Evolutionary conservation across 2,888 invertebrate genomes (phyloP), one percentile per base, ranked within the genome.

Genomic region (Ditula angustiorana): DNA sequence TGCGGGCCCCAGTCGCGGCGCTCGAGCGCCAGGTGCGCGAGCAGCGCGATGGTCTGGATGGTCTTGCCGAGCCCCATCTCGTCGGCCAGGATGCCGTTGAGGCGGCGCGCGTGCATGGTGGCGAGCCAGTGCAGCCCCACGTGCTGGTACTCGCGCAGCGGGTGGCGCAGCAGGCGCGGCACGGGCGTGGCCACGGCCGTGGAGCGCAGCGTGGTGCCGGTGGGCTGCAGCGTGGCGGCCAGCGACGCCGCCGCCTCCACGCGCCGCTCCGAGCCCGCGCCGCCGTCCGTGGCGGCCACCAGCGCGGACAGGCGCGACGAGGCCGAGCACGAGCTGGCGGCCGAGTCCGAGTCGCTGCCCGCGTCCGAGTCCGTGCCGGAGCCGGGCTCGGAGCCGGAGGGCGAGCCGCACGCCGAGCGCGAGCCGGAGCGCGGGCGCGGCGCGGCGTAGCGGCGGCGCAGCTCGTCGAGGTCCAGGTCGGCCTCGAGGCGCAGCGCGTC

Each of bases 51-150:
- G 0, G 98, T 99, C 93, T 99, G 99, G 80, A 99, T 98, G 19
- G 99, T 99, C 94, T 99, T 99, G 70, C 99, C 99, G 71, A 99
- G 94, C 77, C 98, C 98, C 98, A 99, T 99, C 93, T 98, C 98
- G 90, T 99, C 98, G 11, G 98, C 98, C 61, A 99, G 94, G 82
- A 99, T 99, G 68, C 99, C 99, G 90, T 99, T 99, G 68, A 99
- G 93, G 82, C 97, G 96, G 78, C 98, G 96, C 77, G 98, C 97
- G 84, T 97, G 97, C 97, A 99, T 98, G 10, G 99, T 98, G 60
- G 98, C 98, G 76, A 99, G 93, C 99, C 99, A 99, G 89, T 99
- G 98, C 76, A 99, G 94, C 56, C 99, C 99, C 83, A 99, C 98
- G 87, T 98, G 98, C 91, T 98, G 99, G 91, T 99, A 99, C 91